Conservation (phyloP, 2,888 invertebrate species). For the Trichacis sp. region DNA sequence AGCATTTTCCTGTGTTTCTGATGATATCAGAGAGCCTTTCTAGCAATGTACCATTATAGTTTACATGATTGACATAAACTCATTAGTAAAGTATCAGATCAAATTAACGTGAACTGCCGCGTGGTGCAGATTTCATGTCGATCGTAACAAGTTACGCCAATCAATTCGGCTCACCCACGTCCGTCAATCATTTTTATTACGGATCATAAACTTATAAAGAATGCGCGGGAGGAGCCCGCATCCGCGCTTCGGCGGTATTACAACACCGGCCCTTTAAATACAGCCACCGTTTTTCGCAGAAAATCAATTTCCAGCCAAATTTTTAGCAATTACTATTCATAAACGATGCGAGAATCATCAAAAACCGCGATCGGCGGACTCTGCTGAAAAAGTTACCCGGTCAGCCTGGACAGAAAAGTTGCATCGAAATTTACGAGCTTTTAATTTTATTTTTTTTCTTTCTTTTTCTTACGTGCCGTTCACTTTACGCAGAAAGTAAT, state of each 20-base stretch:
- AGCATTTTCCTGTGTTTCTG: no score
- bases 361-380: no score
- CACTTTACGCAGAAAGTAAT: background rate
- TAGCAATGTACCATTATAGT: constrained; percentile 64
- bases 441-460: background rate
- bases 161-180: constrained; percentile 31
- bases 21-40: no score
- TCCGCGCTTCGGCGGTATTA: no score
- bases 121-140: constrained; percentile 33
- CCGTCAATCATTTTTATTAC: constrained; percentile 33
- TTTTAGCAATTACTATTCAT: no score
- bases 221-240: background rate
- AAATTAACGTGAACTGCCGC: constrained; percentile 43
- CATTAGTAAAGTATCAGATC: no score
- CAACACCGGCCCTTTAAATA: no score
- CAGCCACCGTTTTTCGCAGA: no score
- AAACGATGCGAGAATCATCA: no score
- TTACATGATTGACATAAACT: constrained; percentile 63
- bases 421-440: background rate
- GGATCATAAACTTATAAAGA: constrained; percentile 13
- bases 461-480: no score
- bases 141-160: constrained; percentile 33
- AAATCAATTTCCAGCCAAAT: no score
- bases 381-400: background rate
- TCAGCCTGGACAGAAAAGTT: background rate